Evolutionary conservation across 2,797 vertebrate genomes (phyloP).

Genomic region (Lepus oiostolus): DNA sequence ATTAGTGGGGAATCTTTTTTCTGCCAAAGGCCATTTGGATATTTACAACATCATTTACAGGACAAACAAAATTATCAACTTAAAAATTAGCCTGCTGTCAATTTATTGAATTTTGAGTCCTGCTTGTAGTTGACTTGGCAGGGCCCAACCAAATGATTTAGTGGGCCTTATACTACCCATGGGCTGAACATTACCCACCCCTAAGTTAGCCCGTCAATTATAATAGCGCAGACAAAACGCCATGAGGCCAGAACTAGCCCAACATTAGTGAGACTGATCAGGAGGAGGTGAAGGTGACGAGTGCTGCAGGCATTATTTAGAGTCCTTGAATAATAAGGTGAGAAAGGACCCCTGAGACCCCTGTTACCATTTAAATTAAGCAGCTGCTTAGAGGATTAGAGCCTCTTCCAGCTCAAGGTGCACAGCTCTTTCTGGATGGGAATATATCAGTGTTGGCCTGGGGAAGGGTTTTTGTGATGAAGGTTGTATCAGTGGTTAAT

Average conservation of each 20-base stretch:
- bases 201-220: not conserved
- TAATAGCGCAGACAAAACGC: not conserved
- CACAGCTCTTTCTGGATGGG: not conserved
- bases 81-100: too few relatives aligned
- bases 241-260: not conserved
- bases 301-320: not conserved
- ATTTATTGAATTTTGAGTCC: too few relatives aligned
- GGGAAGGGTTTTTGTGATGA: not conserved
- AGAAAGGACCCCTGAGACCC: not conserved
- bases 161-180: too few relatives aligned
- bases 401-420: not conserved
- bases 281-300: not conserved
- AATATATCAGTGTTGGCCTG: not conserved
- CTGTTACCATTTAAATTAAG: not conserved
- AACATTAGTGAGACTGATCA: not conserved
- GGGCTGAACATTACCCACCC: too few relatives aligned
- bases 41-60: too few relatives aligned
- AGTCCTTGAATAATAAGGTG: not conserved
- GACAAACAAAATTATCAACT: too few relatives aligned
- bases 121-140: too few relatives aligned
- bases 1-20: not conserved
- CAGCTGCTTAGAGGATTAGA: not conserved
- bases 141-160: too few relatives aligned
- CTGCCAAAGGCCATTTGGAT: too few relatives aligned
- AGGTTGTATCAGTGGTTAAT: not conserved